These are phyloP conservation scores for Hystrix cristata DNA, from an alignment of 2,113 vertebrate genomes.

Conservation along the genomic window DNA sequence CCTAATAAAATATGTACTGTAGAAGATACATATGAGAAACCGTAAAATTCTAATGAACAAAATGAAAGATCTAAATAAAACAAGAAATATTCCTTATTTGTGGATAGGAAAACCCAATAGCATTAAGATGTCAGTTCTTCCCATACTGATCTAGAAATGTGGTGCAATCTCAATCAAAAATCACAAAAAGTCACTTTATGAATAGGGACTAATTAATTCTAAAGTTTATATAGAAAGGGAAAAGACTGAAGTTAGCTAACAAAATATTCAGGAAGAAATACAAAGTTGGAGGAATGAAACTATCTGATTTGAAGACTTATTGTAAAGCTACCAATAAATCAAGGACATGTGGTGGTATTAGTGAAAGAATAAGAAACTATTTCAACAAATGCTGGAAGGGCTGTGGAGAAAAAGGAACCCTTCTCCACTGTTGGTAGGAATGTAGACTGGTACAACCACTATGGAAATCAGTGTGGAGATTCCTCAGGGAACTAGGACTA, in stretches of 20 bases:
- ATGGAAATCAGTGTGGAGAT: too few species aligned
- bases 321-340: background rate
- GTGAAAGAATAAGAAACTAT: background rate
- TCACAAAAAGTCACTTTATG: background rate
- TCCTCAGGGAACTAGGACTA: too few species aligned
- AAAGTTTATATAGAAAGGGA: slow-evolving; percentile 33
- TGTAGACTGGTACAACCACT: too few species aligned
- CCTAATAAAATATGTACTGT: background rate
- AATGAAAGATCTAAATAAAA: slow-evolving; percentile 34
- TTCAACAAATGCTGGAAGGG: background rate
- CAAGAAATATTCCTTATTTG: background rate
- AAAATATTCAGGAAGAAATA: background rate
- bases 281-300: slow-evolving; percentile 16
- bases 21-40: background rate
- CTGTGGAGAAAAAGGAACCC: too few species aligned
- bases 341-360: background rate
- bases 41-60: background rate
- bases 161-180: background rate
- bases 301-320: background rate
- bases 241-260: background rate
- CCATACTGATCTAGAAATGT: background rate
- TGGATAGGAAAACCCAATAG: background rate
- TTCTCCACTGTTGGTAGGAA: too few species aligned
- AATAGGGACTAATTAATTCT: background rate
- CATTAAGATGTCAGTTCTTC: background rate